Conservation (phyloP, 2,888 invertebrate species). For the Koerneria pararmatus region DNA sequence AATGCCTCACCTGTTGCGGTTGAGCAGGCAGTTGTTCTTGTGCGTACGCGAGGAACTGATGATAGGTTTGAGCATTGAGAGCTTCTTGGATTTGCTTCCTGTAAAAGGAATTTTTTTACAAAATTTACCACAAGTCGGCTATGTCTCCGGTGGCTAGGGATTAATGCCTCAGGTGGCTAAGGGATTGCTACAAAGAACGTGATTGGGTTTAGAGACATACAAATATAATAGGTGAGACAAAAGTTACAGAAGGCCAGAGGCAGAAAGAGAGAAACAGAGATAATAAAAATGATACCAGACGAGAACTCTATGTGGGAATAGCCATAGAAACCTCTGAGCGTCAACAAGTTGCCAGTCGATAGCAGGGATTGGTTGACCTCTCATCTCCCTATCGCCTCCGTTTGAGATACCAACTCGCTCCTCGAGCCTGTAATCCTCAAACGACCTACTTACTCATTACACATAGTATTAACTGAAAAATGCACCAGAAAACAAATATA, state of each 20-base stretch:
- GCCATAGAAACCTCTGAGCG: conserved; percentile 41
- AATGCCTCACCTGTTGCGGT: conserved; percentile 67
- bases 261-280: conserved; percentile 12
- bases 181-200: too few species aligned
- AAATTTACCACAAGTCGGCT: background rate
- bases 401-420: too few species aligned
- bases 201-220: too few species aligned
- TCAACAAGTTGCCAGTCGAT: conserved; percentile 37
- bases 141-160: background rate
- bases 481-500: background rate
- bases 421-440: too few species aligned
- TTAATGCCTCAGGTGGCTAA: background rate
- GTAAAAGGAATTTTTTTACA: conserved; percentile 20
- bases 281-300: too few species aligned
- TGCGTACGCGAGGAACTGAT: conserved; percentile 84
- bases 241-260: conserved; percentile 8
- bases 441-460: too few species aligned
- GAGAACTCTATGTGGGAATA: too few species aligned
- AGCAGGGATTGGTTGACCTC: conserved; percentile 26
- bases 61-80: conserved; percentile 78
- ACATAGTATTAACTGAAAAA: conserved; percentile 7
- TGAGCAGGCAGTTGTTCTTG: conserved; percentile 78
- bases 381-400: conserved; percentile 12
- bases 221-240: too few species aligned
- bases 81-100: conserved; percentile 82